phyloP scores from a whole-genome alignment of 2,797 vertebrate species.

The Urocyon cinereoargenteus region DNA sequence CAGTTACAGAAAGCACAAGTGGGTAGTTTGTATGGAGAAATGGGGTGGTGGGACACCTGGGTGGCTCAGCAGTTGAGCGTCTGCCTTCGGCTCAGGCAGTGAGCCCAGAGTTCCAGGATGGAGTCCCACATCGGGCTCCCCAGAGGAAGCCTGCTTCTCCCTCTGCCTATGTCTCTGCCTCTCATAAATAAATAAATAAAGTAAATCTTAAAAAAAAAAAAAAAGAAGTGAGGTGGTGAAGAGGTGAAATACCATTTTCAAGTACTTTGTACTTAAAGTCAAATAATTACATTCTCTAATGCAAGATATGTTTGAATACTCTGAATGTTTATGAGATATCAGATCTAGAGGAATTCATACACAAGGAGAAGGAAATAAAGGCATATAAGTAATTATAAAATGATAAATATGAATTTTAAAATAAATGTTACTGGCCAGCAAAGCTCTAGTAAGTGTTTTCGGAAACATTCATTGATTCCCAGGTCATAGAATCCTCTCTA shows the following conservation, averaged over 20 bases:
- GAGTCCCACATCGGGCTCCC: no score
- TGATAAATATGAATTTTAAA: background rate
- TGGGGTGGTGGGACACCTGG: no score
- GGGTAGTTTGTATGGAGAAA: background rate
- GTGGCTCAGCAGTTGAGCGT: no score
- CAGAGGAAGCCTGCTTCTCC: no score
- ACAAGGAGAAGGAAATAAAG: background rate
- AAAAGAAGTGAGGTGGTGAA: background rate
- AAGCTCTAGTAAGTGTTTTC: background rate
- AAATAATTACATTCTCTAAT: background rate
- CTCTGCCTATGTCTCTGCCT: no score
- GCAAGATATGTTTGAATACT: background rate
- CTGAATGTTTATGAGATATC: background rate
- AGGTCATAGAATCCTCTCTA: background rate
- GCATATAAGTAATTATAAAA: background rate
- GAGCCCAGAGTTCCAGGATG: no score
- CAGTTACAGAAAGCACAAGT: background rate
- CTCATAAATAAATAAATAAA: no score
- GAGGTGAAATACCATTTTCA: background rate
- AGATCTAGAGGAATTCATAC: background rate
- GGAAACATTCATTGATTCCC: background rate
- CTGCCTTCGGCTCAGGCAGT: no score
- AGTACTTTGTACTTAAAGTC: background rate
- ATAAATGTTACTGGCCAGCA: background rate
- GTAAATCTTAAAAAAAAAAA: no score